Conservation (phyloP, 1,140 invertebrate genomes). For the Lerema accius region DNA sequence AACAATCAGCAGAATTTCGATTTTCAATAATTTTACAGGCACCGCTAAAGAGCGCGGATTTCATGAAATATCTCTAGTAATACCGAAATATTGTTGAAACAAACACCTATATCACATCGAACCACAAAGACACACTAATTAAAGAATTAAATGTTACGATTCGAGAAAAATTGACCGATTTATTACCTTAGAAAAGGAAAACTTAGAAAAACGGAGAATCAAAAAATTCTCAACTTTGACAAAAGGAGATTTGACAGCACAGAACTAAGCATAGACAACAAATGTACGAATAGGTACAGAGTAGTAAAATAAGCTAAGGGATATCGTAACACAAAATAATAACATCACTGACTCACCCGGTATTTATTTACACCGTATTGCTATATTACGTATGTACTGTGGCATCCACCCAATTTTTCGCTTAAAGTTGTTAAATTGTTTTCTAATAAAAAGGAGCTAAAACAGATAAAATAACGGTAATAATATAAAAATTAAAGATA, state of each 20-base stretch:
- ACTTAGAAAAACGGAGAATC: conserved; percentile 31
- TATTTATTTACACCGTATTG: no score
- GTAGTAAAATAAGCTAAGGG: no score
- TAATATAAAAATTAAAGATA: no score
- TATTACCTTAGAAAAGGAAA: conserved; percentile 51
- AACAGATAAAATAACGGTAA: no score
- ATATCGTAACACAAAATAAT: no score
- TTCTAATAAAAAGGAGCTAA: no score
- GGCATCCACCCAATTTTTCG: no score
- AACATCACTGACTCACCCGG: no score
- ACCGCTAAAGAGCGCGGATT: conserved; percentile 41
- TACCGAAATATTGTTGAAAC: conserved; percentile 34
- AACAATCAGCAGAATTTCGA: conserved; percentile 19
- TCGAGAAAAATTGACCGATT: conserved; percentile 43
- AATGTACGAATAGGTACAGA: no score
- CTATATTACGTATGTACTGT: no score
- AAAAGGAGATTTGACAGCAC: conserved; percentile 5
- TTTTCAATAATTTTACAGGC: conserved; percentile 30
- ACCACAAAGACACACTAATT: conserved; percentile 25
- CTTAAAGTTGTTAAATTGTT: no score
- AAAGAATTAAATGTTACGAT: conserved; percentile 35
- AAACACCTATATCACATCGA: conserved; percentile 8
- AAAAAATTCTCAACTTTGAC: conserved; percentile 23
- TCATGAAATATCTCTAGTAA: conserved; percentile 23
- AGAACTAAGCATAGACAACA: no score